Base-by-base conservation (phyloP, 2,888 invertebrate genomes). In the Dryobota labecula region DNA sequence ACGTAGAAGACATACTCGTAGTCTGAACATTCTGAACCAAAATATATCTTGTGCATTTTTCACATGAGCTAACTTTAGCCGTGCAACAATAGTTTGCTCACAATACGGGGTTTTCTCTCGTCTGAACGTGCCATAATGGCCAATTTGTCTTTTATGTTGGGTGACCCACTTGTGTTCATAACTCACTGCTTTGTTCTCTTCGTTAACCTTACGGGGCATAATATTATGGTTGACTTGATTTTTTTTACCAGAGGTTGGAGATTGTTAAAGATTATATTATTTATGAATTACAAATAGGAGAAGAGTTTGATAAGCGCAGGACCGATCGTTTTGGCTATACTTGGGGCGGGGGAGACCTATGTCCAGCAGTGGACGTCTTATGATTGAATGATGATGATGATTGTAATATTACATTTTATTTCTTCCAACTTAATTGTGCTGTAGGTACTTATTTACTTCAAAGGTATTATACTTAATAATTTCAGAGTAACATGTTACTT, bases 141-240 rank as follows among this genome's bases (percentile, higher is more conserved):
- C 69, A 73, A 65, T 83, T 85, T 57, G 72, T 61, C 53, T 68
- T 63, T 68, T 64, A 53, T 72, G 81, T 66, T 65, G 45, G 47
- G 51, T 83, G 82, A 81, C 82, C 84, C 60, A 84, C 58, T 68
- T 73, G 56, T 51, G 43, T 11, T 20, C 80, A 74, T 80, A 78
- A 74, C 53, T 71, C 61, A 80, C 68, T 33, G 60, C 77, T 54
- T 76, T 78, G 81, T 78, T 63, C 65, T 58, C 33, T 57, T 61
- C 56, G 30, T 81, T 68, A 33, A 61, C n/a, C 61, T 67, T 24
- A 56, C 18, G 54, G 20, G 43, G 49, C 61, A 51, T 38, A 49
- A 63, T 45, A 45, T 74, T 74, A 54, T 58, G 45, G 43, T 27
- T 63, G 43, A 65, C 7, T 51, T n/a, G 41, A 1, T 27, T 30